Conservation (phyloP, 2,113 vertebrate species). For the Budorcas taxicolor region DNA sequence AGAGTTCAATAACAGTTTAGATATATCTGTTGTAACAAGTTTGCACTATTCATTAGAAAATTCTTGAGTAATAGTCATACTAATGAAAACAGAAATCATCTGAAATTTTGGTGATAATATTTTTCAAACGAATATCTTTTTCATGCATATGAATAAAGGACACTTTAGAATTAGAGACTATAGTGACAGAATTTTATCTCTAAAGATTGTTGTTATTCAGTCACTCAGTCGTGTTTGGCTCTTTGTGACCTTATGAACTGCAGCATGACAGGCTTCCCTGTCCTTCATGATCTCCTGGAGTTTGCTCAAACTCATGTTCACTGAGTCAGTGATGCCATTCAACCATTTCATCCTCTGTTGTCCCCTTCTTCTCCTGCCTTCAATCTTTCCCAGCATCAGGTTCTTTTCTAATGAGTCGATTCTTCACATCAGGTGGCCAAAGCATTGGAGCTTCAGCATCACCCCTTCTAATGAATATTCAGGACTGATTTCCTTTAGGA, state of each 20-base stretch:
- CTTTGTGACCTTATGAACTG: background rate
- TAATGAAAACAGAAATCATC: background rate
- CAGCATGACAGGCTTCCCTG: background rate
- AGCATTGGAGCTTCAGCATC: no score
- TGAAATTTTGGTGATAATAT: background rate
- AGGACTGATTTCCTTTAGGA: no score
- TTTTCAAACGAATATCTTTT: background rate
- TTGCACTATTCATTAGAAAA: background rate
- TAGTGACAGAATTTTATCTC: background rate
- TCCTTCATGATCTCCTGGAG: background rate
- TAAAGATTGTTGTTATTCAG: background rate
- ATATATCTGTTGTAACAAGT: background rate
- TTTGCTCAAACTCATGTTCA: background rate
- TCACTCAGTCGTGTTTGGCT: accelerated
- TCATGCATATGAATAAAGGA: background rate
- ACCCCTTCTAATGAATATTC: no score
- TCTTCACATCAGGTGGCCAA: no score
- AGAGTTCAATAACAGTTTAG: background rate
- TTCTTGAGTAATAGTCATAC: background rate
- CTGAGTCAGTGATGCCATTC: background rate
- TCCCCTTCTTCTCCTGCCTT: no score
- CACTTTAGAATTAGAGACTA: background rate
- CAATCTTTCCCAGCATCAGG: no score
- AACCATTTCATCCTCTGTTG: background rate
- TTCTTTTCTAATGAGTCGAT: no score